These are phyloP conservation scores for Pogonus chalceus DNA, from an alignment of 1,140 invertebrate genomes.

Conservation along the genomic window DNA sequence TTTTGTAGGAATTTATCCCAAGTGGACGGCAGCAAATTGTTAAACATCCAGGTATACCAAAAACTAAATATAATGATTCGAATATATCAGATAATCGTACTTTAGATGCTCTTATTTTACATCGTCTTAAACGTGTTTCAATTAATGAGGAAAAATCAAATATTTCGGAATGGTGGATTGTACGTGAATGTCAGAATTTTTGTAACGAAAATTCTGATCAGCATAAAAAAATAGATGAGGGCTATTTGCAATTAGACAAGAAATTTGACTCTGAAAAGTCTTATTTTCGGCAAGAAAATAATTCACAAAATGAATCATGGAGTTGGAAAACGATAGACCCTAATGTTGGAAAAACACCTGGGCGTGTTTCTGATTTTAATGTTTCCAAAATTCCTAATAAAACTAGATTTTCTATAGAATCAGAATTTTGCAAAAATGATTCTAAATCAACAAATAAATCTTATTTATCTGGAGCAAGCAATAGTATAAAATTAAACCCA, in stretches of 20 bases:
- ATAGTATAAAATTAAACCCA: constrained; percentile 8
- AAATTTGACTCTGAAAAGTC: neutral
- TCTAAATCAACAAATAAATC: constrained; percentile 14
- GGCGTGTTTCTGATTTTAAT: constrained; percentile 8
- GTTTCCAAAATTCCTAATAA: constrained; percentile 5
- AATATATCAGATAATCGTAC: constrained; percentile 29
- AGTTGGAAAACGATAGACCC: constrained; percentile 9
- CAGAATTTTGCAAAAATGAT: constrained; percentile 3
- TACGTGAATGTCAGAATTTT: constrained; percentile 40
- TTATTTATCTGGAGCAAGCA: constrained; percentile 3
- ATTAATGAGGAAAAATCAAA: constrained; percentile 48
- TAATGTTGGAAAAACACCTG: constrained; percentile 5
- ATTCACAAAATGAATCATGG: constrained; percentile 5
- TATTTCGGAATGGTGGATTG: constrained; percentile 61
- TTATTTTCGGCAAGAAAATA: neutral
- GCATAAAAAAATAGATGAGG: constrained; percentile 8
- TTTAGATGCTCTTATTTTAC: constrained; percentile 50
- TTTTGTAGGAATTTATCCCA: constrained; percentile 73
- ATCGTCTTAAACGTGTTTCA: constrained; percentile 62
- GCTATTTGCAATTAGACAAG: constrained; percentile 1
- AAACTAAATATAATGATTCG: constrained; percentile 34
- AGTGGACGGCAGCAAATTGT: constrained; percentile 71
- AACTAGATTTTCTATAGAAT: constrained; percentile 6
- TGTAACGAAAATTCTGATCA: neutral
- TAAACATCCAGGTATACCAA: constrained; percentile 60